phyloP scores from a whole-genome alignment of 2,797 vertebrate species.

The Oryzias sinensis region DNA sequence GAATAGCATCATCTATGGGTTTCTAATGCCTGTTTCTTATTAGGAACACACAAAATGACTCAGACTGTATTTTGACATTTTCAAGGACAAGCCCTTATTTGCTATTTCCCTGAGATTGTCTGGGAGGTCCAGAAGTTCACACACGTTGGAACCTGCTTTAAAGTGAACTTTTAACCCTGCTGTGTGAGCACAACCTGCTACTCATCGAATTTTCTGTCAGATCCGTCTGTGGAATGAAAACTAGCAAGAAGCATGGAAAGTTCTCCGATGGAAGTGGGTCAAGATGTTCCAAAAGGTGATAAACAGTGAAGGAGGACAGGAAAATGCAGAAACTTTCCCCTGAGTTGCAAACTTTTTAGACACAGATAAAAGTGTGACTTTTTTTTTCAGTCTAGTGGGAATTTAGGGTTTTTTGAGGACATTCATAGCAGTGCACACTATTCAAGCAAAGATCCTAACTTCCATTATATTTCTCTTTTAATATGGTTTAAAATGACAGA shows the following conservation, averaged over 20 bases:
- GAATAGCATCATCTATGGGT: background rate
- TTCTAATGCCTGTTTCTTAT: slow-evolving; percentile 3
- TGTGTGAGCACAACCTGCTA: slow-evolving; percentile 29
- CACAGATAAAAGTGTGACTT: too few relatives aligned
- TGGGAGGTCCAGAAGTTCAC: slow-evolving; percentile 21
- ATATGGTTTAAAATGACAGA: too few relatives aligned
- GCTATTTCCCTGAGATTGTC: background rate
- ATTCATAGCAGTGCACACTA: too few relatives aligned
- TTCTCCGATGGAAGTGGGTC: slow-evolving; percentile 16
- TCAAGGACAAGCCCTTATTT: background rate
- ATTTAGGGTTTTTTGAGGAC: too few relatives aligned
- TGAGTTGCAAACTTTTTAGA: background rate
- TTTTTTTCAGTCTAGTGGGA: too few relatives aligned
- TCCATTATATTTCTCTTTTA: too few relatives aligned
- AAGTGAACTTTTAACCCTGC: slow-evolving; percentile 15
- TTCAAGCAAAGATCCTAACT: too few relatives aligned
- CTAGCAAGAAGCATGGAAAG: slow-evolving; percentile 16
- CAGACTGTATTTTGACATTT: slow-evolving; percentile 1
- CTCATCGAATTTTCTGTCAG: slow-evolving; percentile 26
- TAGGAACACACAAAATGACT: slow-evolving; percentile 5
- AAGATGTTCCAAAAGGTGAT: slow-evolving; percentile 27
- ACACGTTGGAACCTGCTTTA: slow-evolving; percentile 22
- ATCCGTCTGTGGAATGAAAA: slow-evolving; percentile 47
- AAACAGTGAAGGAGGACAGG: slow-evolving; percentile 6
- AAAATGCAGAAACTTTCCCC: background rate